Evolutionary conservation across 2,888 invertebrate species (phyloP).

Genomic region (Caenorhabditis virilis): DNA sequence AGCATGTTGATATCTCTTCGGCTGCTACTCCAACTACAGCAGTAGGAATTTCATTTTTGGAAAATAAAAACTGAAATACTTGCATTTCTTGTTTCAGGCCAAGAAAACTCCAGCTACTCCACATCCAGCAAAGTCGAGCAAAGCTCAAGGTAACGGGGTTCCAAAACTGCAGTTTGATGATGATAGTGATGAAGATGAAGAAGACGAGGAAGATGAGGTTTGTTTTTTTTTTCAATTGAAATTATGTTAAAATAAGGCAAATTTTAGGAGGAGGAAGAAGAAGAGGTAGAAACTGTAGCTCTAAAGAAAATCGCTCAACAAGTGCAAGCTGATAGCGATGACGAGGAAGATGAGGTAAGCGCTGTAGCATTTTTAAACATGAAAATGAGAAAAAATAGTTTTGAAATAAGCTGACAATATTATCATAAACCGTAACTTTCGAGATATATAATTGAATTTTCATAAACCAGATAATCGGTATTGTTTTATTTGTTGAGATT

Average conservation of each 20-base stretch:
- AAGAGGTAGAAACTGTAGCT: constrained; percentile 23
- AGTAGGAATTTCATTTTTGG: constrained; percentile 9
- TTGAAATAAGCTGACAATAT: not conserved
- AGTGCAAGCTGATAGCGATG: constrained; percentile 31
- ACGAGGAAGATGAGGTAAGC: constrained; percentile 26
- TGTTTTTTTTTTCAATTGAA: too few relatives aligned
- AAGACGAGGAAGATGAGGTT: constrained; percentile 35
- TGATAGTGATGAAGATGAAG: constrained; percentile 43
- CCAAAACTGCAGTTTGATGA: constrained; percentile 42
- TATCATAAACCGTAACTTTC: too few relatives aligned
- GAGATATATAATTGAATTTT: too few relatives aligned
- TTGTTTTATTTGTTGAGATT: too few relatives aligned
- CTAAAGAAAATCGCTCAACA: not conserved
- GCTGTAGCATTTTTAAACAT: too few relatives aligned
- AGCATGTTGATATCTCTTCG: constrained; percentile 45
- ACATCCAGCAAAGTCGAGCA: constrained; percentile 40
- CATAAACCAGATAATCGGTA: too few relatives aligned
- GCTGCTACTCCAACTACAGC: constrained; percentile 48
- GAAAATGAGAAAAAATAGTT: not conserved
- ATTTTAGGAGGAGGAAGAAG: constrained; percentile 47
- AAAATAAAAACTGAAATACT: not conserved
- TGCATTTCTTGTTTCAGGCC: too few relatives aligned
- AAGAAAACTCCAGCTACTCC: constrained; percentile 53
- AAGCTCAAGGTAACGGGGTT: constrained; percentile 11
- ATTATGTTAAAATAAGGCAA: constrained; percentile 7